Conservation (phyloP, 2,888 invertebrate species). For the Limenitis arthemis region DNA sequence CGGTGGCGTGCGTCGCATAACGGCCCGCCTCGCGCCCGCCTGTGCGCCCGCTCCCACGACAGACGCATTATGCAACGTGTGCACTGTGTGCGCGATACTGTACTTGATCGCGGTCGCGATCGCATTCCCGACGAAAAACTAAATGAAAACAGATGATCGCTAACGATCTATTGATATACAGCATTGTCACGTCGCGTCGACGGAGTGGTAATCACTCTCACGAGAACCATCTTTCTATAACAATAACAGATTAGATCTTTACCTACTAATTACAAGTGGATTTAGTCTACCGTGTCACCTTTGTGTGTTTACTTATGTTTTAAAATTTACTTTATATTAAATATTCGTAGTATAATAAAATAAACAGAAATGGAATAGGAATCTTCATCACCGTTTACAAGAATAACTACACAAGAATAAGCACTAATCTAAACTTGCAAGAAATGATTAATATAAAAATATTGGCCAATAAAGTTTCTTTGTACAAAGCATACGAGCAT, state of each 20-base stretch:
- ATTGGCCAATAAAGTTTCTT: neutral
- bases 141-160: slow-evolving; percentile 38
- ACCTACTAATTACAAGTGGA: neutral
- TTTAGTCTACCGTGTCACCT: neutral
- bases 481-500: slow-evolving; percentile 12
- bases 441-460: neutral
- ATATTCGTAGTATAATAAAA: neutral
- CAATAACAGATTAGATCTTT: slow-evolving; percentile 3
- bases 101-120: slow-evolving; percentile 38
- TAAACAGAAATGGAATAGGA: too few relatives aligned
- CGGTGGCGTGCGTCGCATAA: slow-evolving; percentile 66
- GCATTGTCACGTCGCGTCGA: slow-evolving; percentile 21
- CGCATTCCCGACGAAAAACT: slow-evolving; percentile 48
- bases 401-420: too few relatives aligned
- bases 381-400: too few relatives aligned
- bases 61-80: slow-evolving; percentile 62
- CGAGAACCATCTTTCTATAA: slow-evolving; percentile 12
- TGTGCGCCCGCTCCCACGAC: slow-evolving; percentile 57
- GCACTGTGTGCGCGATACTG: slow-evolving; percentile 36
- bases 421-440: too few relatives aligned
- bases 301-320: neutral
- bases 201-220: slow-evolving; percentile 14
- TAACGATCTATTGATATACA: slow-evolving; percentile 28
- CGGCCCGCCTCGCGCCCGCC: slow-evolving; percentile 47
- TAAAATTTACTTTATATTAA: slow-evolving; percentile 2